Percentiles rank a stretch among this genome's conserved stretches.
Evolutionary conservation across 2,113 vertebrate genomes (phyloP).

Genomic region (Xyliphius kryptos): DNA sequence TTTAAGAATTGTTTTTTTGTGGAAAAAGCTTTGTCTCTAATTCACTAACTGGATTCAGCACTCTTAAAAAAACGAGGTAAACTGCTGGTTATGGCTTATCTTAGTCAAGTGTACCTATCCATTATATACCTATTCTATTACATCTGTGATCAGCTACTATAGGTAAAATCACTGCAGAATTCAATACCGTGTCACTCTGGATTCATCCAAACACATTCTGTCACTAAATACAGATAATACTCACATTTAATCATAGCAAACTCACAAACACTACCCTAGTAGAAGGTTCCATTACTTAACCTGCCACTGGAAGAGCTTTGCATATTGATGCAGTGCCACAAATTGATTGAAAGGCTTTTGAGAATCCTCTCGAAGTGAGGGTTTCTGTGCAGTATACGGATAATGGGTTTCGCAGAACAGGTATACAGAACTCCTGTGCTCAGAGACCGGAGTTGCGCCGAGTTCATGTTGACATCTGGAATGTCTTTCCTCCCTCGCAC

Average conservation of each 20-base stretch:
- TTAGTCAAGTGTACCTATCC: no score
- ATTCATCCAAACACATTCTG: background rate
- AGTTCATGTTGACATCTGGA: slow-evolving; percentile 75
- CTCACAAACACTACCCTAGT: slow-evolving; percentile 23
- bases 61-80: no score
- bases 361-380: slow-evolving; percentile 61
- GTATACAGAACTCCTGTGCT: slow-evolving; percentile 67
- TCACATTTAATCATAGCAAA: background rate
- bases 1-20: no score
- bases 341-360: slow-evolving; percentile 60
- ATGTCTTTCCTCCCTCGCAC: slow-evolving; percentile 59
- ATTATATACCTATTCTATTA: no score
- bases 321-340: slow-evolving; percentile 13
- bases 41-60: no score
- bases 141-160: no score
- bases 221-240: slow-evolving; percentile 3
- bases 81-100: no score
- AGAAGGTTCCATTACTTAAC: slow-evolving; percentile 30
- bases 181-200: no score
- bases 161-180: no score
- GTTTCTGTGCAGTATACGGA: slow-evolving; percentile 46
- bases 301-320: slow-evolving; percentile 35
- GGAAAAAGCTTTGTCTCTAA: no score
- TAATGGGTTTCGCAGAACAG: slow-evolving; percentile 73
- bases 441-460: slow-evolving; percentile 62